Base-by-base conservation (phyloP, 2,113 vertebrate species). In the Cyphomyrus plagiostoma region DNA sequence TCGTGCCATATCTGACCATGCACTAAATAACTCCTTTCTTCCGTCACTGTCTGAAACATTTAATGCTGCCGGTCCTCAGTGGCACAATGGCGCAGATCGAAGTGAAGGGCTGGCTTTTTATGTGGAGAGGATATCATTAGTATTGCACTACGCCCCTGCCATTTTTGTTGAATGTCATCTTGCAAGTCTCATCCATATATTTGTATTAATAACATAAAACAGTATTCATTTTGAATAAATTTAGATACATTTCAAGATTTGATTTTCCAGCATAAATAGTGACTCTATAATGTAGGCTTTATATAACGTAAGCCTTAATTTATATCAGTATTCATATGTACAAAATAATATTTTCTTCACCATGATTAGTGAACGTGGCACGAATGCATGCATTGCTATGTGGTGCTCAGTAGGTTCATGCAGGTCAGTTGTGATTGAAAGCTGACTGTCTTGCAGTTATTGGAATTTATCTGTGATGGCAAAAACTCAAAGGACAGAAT, bases 1-100 rank as follows among this genome's bases (percentile, higher is more conserved):
- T 88, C 56, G 62, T 58, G 53, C 30, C 87, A 88, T 46, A 88
- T 66, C 87, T 62, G 56, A 66, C 87, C 56, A 46, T 46, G 56
- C 35, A 88, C 35, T 88, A 88, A 88, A 88, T 66, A 88, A 58
- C 56, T 62, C 30, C 39, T 88, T 88, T 88, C 53, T 66, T 66
- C 87, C 35, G 52, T 35, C 53, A 15, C 56, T 62, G 87, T 62
- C 87, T 88, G 87, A 88, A 66, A 66, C 87, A 88, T 66, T 66
- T 30, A 88, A 88, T 88, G 56, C 56, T 46, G 56, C 56, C 3
- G 87, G 23, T 66, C 9, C 39, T 62, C 56, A 53, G 30, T 50
- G 9, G 13, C 49, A 87, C 49, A 56, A 53, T 53, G 50, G 49
- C 17, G n/a, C 50, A 56, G 85, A 53, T 87, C 50, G 50, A 87